Evolutionary conservation across 2,888 invertebrate species (phyloP), one percentile per base, ranked within the genome.

Genomic region (Synergus japonicus): DNA sequence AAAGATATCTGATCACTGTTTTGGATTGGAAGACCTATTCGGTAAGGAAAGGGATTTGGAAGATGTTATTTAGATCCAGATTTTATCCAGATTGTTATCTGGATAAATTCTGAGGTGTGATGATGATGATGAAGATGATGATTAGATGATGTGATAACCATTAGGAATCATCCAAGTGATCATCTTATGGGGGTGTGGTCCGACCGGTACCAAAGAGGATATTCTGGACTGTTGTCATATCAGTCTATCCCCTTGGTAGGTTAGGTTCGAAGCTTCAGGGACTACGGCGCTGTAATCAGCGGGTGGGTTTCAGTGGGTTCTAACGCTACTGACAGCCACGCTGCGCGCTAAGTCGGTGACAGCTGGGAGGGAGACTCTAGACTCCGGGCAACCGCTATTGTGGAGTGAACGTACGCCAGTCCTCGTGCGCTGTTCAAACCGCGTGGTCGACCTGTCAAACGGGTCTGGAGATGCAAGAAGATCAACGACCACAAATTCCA

Each of bases 341-440:
- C 63, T 15, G 73, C 63, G 64, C 54, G 49, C 73, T 78, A 76
- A 73, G 65, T 76, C 77, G 49, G 77, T 69, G 77, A 7, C 15
- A 44, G 76, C 76, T 85, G 58, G 63, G 63, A 58, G 73, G 73
- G 73, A 73, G 73, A 73, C 4, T 15, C 49, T 49, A 73, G 73
- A 49, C 73, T 22, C 37, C 73, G 73, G 80, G 49, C 77, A 84
- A 78, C 86, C 86, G 86, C 87, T 87, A 85, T 86, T 84, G 46
- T 54, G 41, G 37, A 49, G 65, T 67, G 69, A 69, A 54, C 37
- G 65, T 63, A 69, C 64, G 69, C 43, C 18, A 69, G 54, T 54
- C 46, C 41, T 58, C 67, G 64, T 49, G 76, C 4, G 79, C 37
- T 15, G 58, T 37, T 49, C 22, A 18, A n/a, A 79, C 76, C 77